A percentile compares a stretch with the other conserved stretches of the same genome.
phyloP scores from a whole-genome alignment of 1,140 invertebrate genomes.

The Metopolophium dirhodum region DNA sequence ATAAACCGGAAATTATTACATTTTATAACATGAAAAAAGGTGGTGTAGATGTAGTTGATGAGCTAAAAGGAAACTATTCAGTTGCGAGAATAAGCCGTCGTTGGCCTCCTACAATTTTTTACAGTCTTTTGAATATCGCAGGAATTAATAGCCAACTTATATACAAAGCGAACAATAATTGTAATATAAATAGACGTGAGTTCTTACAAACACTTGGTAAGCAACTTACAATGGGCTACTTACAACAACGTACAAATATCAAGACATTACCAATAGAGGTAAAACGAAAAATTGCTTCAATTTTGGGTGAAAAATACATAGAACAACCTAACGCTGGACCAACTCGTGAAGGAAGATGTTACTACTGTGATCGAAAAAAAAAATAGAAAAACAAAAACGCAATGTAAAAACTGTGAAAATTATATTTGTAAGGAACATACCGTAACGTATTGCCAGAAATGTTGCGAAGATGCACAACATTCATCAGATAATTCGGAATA shows the following conservation, averaged over 20 bases:
- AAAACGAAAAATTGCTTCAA: constrained; percentile 72
- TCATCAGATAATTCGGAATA: constrained; percentile 11
- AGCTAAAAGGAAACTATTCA: too few species aligned
- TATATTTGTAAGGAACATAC: constrained; percentile 1
- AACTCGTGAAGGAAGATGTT: neutral
- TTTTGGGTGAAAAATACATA: constrained; percentile 38
- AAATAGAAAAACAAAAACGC: constrained; percentile 13
- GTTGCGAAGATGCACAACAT: neutral
- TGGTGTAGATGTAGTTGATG: too few species aligned
- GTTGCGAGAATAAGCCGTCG: too few species aligned
- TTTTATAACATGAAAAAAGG: too few species aligned
- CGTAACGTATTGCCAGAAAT: constrained; percentile 4
- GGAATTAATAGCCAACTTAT: constrained; percentile 32
- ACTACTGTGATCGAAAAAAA: neutral
- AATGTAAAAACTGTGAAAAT: constrained; percentile 23
- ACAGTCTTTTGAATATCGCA: constrained; percentile 36
- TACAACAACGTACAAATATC: constrained; percentile 22
- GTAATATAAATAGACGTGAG: neutral
- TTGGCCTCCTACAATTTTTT: constrained; percentile 11
- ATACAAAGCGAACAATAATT: constrained; percentile 24
- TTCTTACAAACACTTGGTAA: constrained; percentile 20
- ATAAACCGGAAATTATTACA: too few species aligned
- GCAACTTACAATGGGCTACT: constrained; percentile 17
- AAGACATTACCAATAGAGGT: constrained; percentile 76
- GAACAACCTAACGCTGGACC: neutral